Base-by-base conservation (phyloP, 2,113 vertebrate species). In the Ctenomys sociabilis region DNA sequence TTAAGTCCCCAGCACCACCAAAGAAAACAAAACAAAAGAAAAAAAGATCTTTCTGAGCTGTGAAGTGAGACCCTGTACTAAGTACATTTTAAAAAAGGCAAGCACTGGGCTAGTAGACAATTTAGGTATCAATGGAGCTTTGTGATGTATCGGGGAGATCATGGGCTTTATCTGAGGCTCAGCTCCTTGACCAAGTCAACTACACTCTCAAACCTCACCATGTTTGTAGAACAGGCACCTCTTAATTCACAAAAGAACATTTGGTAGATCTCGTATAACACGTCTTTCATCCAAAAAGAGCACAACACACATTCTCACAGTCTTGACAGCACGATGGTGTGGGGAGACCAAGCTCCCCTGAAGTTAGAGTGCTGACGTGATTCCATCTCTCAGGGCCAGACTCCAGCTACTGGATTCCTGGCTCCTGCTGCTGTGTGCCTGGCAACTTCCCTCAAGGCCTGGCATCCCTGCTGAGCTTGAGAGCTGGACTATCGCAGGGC, bases 251-350 rank as follows among this genome's bases (percentile, higher is more conserved):
- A 57, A 49, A 49, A 45, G 93, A 77, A n/a, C 26, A 37, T 86
- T 68, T n/a, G 61, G 54, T n/a, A 40, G 32, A 37, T 30, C 43
- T 93, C 75, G 68, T 75, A 88, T 70, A 85, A 75, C 49, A 35
- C 2, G 40, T 19, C 57, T 88, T 80, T 88, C 43, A 82, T 72
- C 43, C 82, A 82, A 94, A 93, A 97, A 11, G 7, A 68, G 32
- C 30, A 32, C 49, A 82, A 84, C 83, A 57, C 14, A 22, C 13
- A 61, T 59, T 88, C 45, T 63, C 61, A 63, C 54, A 83, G 2
- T 70, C 72, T 40, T 83, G 72, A 64, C 1, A 7, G n/a, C 59
- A 10, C 13, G 16, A 13, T 21, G 30, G 78, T 61, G 19, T 61
- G 26, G 49, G 35, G 5, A 96, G 52, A 83, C 21, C 22, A 88